Evolutionary conservation across 2,888 invertebrate genomes (phyloP).

Genomic region (Dryobota labecula): DNA sequence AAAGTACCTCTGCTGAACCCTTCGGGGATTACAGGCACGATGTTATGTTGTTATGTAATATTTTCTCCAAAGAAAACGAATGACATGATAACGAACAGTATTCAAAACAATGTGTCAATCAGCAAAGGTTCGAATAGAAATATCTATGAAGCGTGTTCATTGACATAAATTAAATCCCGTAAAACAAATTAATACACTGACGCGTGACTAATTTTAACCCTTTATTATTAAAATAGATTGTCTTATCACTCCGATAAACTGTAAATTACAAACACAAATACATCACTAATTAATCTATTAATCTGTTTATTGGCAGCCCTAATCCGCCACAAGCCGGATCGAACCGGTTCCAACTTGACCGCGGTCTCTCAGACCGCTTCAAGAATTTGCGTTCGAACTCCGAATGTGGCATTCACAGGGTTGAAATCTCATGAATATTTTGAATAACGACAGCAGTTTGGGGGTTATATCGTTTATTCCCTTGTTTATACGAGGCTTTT

Average conservation of each 20-base stretch:
- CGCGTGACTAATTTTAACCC: slow-evolving; percentile 7
- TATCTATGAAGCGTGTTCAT: slow-evolving; percentile 6
- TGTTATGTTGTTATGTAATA: not conserved
- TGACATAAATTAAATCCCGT: not conserved
- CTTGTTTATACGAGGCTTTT: slow-evolving; percentile 40
- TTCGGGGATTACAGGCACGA: not conserved
- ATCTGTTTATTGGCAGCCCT: slow-evolving; percentile 47
- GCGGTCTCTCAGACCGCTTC: slow-evolving; percentile 43
- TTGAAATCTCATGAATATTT: slow-evolving; percentile 68
- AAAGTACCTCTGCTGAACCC: not conserved
- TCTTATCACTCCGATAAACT: slow-evolving; percentile 2
- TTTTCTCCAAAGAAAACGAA: slow-evolving; percentile 11
- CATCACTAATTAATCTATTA: slow-evolving; percentile 32
- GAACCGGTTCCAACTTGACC: slow-evolving; percentile 43
- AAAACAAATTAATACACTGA: slow-evolving; percentile 18
- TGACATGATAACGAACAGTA: not conserved
- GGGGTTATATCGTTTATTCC: slow-evolving; percentile 49
- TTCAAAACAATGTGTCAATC: slow-evolving; percentile 31
- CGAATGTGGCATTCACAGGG: slow-evolving; percentile 49
- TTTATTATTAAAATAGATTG: slow-evolving; percentile 10
- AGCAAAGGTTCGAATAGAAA: slow-evolving; percentile 5
- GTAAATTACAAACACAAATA: slow-evolving; percentile 33
- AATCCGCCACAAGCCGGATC: slow-evolving; percentile 48
- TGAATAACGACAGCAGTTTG: slow-evolving; percentile 59
- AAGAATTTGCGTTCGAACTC: slow-evolving; percentile 53